Evolutionary conservation across 2,113 vertebrate genomes (phyloP).

Genomic region (Drymodes brunneopygia): DNA sequence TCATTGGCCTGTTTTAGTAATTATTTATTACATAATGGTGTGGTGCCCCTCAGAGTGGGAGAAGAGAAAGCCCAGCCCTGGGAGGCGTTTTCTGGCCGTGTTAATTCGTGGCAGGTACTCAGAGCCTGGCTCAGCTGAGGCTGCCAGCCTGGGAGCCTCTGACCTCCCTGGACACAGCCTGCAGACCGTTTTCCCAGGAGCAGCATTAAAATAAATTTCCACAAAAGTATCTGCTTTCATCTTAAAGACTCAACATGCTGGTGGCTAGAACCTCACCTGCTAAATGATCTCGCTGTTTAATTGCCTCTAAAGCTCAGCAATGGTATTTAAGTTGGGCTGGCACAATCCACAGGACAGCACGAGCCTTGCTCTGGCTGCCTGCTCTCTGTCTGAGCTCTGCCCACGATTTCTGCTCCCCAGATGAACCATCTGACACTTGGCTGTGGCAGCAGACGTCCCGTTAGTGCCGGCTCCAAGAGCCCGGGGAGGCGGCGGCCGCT

Average conservation of each 20-base stretch:
- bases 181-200: not conserved
- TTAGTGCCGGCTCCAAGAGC: not conserved
- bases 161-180: not conserved
- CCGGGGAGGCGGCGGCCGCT: accelerated
- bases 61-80: not conserved
- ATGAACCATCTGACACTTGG: not conserved
- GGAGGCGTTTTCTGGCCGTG: not conserved
- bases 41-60: not conserved
- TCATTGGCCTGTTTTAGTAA: not conserved
- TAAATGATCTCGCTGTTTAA: not conserved
- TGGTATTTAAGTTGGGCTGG: not conserved
- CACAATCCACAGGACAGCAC: not conserved
- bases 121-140: not conserved
- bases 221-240: not conserved
- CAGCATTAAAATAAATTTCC: not conserved
- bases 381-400: not conserved
- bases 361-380: not conserved
- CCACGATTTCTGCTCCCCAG: not conserved
- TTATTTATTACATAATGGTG: not conserved
- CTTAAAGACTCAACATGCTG: not conserved
- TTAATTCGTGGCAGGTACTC: not conserved
- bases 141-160: not conserved
- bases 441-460: not conserved
- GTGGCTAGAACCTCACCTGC: not conserved
- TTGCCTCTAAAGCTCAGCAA: not conserved